Conservation (phyloP, 2,888 invertebrate species). For the Eupelmus urozonus region DNA sequence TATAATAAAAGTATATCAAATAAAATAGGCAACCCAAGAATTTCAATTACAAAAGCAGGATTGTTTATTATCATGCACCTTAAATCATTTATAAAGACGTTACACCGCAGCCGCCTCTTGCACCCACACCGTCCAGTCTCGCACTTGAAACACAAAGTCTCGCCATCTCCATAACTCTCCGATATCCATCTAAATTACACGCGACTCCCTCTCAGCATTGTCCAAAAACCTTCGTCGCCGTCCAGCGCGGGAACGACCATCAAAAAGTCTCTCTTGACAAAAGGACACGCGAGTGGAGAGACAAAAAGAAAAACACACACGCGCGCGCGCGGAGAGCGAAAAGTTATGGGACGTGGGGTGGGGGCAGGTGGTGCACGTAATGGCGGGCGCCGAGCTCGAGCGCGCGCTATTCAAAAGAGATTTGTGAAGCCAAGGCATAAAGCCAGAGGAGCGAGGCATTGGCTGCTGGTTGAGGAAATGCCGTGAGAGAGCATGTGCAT, state of each 20-base stretch:
- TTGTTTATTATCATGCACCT: conserved; percentile 6
- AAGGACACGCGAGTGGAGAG: background rate
- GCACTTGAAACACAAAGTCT: conserved; percentile 22
- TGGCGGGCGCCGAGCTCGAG: conserved; percentile 63
- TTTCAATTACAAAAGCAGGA: background rate
- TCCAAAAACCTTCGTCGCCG: conserved; percentile 20
- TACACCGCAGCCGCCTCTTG: background rate
- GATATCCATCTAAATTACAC: conserved; percentile 42
- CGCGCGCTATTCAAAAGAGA: conserved; percentile 69
- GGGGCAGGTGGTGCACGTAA: conserved; percentile 65
- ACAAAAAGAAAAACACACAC: background rate
- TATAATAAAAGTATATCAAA: no score
- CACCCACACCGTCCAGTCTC: background rate
- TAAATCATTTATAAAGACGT: conserved; percentile 10
- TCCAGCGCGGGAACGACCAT: background rate
- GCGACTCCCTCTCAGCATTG: conserved; percentile 22
- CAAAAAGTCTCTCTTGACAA: background rate
- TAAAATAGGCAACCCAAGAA: background rate
- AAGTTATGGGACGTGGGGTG: conserved; percentile 60
- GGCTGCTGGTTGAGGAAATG: background rate
- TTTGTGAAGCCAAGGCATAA: conserved; percentile 73
- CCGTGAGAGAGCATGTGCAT: background rate
- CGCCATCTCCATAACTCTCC: conserved; percentile 39
- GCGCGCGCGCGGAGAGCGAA: conserved; percentile 49
- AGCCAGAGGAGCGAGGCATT: conserved; percentile 57